Percentiles rank a stretch among this genome's conserved stretches.
Conservation (phyloP, 2,797 vertebrate genomes). For the Poeciliopsis presidionis region DNA sequence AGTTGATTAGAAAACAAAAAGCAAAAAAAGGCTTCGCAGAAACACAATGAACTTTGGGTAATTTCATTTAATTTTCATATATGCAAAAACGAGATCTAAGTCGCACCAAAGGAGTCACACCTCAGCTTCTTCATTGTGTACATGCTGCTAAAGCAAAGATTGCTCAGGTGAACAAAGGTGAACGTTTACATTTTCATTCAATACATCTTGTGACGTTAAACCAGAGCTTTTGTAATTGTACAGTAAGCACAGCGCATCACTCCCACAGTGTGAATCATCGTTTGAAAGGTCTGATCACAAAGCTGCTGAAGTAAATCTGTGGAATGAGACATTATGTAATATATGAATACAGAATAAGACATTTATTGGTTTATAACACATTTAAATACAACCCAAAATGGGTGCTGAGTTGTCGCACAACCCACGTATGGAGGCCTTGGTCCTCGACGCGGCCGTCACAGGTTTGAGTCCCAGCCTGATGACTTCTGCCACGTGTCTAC, state of each 20-base stretch:
- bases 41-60: slow-evolving; percentile 22
- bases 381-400: background rate
- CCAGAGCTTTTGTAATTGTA: background rate
- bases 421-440: too few species aligned
- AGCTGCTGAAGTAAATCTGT: slow-evolving; percentile 18
- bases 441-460: too few species aligned
- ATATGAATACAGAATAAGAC: background rate
- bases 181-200: slow-evolving; percentile 29
- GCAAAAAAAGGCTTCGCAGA: slow-evolving; percentile 17
- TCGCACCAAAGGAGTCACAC: slow-evolving; percentile 35
- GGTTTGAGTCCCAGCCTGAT: too few species aligned
- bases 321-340: background rate
- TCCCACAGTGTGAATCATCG: slow-evolving; percentile 13
- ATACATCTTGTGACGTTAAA: slow-evolving; percentile 6
- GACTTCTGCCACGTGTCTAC: too few species aligned
- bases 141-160: slow-evolving; percentile 30
- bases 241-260: background rate
- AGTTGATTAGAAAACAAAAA: background rate
- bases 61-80: slow-evolving; percentile 46
- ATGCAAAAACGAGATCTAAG: slow-evolving; percentile 34
- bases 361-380: background rate
- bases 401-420: too few species aligned
- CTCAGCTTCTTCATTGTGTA: slow-evolving; percentile 29
- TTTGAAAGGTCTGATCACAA: slow-evolving; percentile 10
- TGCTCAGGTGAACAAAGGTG: background rate